phyloP scores from a whole-genome alignment of 1,140 invertebrate species.

The Polypedilum vanderplanki region DNA sequence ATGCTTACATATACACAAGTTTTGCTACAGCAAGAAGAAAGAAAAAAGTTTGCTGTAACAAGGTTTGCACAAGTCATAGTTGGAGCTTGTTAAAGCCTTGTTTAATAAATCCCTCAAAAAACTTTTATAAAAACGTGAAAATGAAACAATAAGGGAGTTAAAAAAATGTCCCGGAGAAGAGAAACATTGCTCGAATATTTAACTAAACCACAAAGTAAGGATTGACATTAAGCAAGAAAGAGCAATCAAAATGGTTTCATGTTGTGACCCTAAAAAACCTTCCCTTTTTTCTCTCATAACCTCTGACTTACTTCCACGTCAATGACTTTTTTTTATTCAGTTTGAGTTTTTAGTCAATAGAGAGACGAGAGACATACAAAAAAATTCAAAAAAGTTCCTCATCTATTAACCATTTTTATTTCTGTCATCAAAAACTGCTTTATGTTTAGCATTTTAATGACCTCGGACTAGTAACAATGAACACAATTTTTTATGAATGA shows the following conservation, averaged over 20 bases:
- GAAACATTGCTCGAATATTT: slow-evolving; percentile 18
- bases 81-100: not conserved
- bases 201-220: slow-evolving; percentile 2
- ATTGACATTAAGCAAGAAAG: not conserved
- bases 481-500: not conserved
- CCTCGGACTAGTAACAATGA: too few species aligned
- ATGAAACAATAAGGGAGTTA: not conserved
- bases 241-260: slow-evolving; percentile 11
- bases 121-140: not conserved
- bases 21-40: not conserved
- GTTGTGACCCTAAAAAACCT: slow-evolving; percentile 1
- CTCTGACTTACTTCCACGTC: slow-evolving; percentile 9
- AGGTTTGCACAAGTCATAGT: not conserved
- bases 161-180: not conserved
- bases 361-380: not conserved
- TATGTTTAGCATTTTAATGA: not conserved
- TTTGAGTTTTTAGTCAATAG: not conserved
- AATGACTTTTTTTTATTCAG: not conserved
- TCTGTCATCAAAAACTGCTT: slow-evolving; percentile 3
- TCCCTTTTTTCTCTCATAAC: not conserved
- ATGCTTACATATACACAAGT: not conserved
- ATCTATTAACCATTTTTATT: slow-evolving; percentile 3
- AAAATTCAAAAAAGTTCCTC: not conserved
- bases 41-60: not conserved
- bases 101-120: slow-evolving; percentile 15